Evolutionary conservation across 2,797 vertebrate species (phyloP), one percentile per base, ranked within the genome.

Genomic region (Anguilla obscura): DNA sequence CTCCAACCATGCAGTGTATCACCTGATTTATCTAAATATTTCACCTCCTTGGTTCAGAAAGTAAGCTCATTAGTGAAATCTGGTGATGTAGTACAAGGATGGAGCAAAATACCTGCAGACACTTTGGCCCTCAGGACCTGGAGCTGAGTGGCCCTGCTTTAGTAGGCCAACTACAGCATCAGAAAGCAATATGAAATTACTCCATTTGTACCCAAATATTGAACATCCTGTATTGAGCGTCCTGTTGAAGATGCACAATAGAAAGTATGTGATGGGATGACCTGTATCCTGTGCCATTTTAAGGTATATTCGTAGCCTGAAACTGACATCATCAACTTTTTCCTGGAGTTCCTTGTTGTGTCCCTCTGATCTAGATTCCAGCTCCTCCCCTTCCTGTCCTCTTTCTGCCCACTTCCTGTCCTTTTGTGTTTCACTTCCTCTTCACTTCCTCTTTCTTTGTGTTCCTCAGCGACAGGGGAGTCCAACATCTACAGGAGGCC

Each of bases 401-500:
- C 50, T 21, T 50, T 30, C 63, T 87, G 50, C n/a, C 30, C 63
- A 3, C 50, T 48, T 69, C 54, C 21, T 87, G 9, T 45, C 52
- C 86, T 40, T 45, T 10, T 30, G 24, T 85, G 83, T 85, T 80
- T 84, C 86, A 50, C 80, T 86, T 91, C 87, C 54, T 88, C 80
- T 91, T 69, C 86, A 50, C 80, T 85, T 91, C 87, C 54, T 88
- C 80, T 91, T 69, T 90, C 86, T 89, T 88, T 92, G 60, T 93
- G 90, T 93, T 63, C 90, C 90, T 90, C 94, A 98, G 97, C 96
- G 90, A 97, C 97, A 4, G 97, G 95, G 80, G 97, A 98, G 92
- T 96, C 95, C 92, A 99, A 98, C 96, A 98, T 99, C 95, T 99
- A 98, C 96, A 96, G 97, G 95, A 98, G 98, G 91, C 97, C 97